These are phyloP conservation scores for Isaurus tuberculatus DNA, from an alignment of 92 coral and sea anemone genomes.

Conservation along the genomic window DNA sequence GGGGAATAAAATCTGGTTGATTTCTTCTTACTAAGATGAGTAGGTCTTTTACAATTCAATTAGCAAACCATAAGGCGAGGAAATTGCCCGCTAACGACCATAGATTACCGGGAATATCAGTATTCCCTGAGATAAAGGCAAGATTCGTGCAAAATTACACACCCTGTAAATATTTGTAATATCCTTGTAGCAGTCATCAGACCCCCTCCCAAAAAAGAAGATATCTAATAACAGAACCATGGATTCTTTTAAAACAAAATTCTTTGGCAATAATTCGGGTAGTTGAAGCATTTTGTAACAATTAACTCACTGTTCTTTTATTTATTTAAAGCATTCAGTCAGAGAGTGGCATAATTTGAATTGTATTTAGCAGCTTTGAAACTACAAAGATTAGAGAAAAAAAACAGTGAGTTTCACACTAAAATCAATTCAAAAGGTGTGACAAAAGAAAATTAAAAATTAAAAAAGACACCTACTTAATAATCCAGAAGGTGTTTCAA, in stretches of 20 bases:
- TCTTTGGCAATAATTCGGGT: background rate
- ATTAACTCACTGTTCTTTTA: slow-evolving; percentile 16
- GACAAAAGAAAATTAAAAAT: background rate
- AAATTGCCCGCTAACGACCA: slow-evolving; percentile 36
- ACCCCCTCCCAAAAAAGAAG: background rate
- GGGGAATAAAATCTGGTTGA: background rate
- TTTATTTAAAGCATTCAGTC: background rate
- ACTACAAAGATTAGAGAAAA: background rate
- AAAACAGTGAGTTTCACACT: background rate
- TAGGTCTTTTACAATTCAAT: slow-evolving; percentile 29
- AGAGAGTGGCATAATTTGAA: background rate
- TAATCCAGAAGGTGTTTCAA: background rate
- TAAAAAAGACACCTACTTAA: background rate
- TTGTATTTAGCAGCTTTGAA: slow-evolving; percentile 12
- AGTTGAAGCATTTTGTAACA: background rate
- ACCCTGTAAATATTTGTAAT: slow-evolving; percentile 28
- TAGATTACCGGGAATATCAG: slow-evolving; percentile 41
- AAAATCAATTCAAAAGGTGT: background rate
- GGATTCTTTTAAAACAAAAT: background rate
- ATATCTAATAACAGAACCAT: background rate
- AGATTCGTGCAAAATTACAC: slow-evolving; percentile 1
- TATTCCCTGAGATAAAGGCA: slow-evolving; percentile 13
- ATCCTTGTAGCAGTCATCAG: background rate
- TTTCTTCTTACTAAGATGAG: background rate
- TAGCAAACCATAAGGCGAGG: slow-evolving; percentile 29